phyloP scores from a whole-genome alignment of 2,888 invertebrate species.

The Sinopyrophorus schimmeli region DNA sequence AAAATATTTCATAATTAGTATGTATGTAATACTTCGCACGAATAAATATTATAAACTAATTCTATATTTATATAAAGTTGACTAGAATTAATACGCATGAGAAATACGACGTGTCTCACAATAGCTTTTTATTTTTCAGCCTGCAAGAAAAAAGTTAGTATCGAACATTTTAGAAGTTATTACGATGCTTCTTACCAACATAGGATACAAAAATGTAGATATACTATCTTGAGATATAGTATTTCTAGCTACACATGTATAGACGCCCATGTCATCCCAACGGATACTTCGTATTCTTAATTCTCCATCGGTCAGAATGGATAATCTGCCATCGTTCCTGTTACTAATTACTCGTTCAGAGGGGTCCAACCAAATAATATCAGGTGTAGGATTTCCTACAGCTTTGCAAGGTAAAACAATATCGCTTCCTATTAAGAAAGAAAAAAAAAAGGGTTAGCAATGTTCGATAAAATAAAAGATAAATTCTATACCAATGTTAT shows the following conservation, averaged over 20 bases:
- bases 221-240: slow-evolving; percentile 64
- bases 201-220: slow-evolving; percentile 75
- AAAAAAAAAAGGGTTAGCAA: neutral
- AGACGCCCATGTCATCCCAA: slow-evolving; percentile 84
- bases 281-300: slow-evolving; percentile 70
- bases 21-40: no score
- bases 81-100: no score
- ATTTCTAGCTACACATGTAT: slow-evolving; percentile 75
- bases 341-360: slow-evolving; percentile 58
- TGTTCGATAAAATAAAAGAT: no score
- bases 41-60: no score
- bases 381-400: slow-evolving; percentile 64
- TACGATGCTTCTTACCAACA: slow-evolving; percentile 50
- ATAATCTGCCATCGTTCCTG: slow-evolving; percentile 50
- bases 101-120: no score
- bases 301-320: slow-evolving; percentile 71
- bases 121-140: slow-evolving; percentile 13
- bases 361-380: slow-evolving; percentile 69
- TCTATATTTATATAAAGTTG: no score
- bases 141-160: no score
- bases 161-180: neutral
- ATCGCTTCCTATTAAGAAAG: slow-evolving; percentile 58
- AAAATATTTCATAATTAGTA: no score
- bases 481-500: slow-evolving; percentile 52
- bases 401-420: slow-evolving; percentile 72